These are phyloP conservation scores for Lindbergichthys nudifrons DNA, from an alignment of 2,797 vertebrate genomes.

Conservation along the genomic window DNA sequence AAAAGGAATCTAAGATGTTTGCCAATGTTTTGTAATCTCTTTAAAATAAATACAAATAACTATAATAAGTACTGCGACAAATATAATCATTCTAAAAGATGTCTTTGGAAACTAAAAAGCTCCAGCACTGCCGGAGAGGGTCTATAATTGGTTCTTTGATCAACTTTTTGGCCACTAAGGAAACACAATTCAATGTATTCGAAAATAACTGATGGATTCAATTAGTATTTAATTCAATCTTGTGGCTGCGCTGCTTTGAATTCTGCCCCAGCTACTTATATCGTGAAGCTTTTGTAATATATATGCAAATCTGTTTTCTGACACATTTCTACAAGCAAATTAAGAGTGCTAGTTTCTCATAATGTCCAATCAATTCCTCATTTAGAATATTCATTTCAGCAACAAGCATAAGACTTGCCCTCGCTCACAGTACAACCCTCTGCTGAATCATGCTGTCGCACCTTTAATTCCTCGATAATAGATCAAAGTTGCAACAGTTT, in stretches of 20 bases:
- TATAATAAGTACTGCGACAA: not conserved
- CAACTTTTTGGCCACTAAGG: constrained; percentile 35
- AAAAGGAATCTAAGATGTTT: constrained; percentile 35
- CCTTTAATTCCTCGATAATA: constrained; percentile 35
- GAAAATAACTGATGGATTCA: constrained; percentile 62
- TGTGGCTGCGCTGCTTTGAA: constrained; percentile 55
- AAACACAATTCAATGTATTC: constrained; percentile 43
- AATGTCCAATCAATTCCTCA: constrained; percentile 69
- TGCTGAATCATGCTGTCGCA: constrained; percentile 35
- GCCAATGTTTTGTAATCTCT: constrained; percentile 12
- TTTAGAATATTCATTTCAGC: constrained; percentile 61
- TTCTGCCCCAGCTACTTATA: constrained; percentile 58
- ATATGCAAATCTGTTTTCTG: constrained; percentile 75
- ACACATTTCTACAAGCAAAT: constrained; percentile 70
- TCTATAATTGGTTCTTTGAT: constrained; percentile 21
- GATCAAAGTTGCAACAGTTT: constrained; percentile 34
- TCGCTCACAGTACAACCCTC: constrained; percentile 15
- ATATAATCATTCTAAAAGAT: not conserved
- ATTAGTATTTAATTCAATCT: constrained; percentile 64
- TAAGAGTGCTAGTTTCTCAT: constrained; percentile 65
- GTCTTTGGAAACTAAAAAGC: not conserved
- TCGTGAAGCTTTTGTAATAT: constrained; percentile 69
- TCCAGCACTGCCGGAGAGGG: not conserved
- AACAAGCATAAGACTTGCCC: constrained; percentile 18
- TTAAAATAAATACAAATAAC: constrained; percentile 5